Evolutionary conservation across 1,140 invertebrate genomes (phyloP).

Genomic region (Sycobia sp.): DNA sequence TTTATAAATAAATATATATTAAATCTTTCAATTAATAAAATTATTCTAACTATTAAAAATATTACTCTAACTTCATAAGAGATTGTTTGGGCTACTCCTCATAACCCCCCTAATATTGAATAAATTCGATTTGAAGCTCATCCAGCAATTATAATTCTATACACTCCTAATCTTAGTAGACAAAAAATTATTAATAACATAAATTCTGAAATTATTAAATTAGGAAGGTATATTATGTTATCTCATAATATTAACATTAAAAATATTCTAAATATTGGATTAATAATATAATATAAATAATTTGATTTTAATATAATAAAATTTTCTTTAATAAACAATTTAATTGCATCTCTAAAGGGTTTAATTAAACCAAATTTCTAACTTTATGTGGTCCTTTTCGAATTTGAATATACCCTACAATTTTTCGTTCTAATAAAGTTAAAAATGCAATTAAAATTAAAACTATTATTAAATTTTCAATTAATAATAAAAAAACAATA

Average conservation of each 20-base stretch:
- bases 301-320: conserved; percentile 62
- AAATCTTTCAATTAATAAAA: conserved; percentile 43
- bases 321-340: conserved; percentile 63
- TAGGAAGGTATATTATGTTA: background rate
- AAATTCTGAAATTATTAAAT: conserved; percentile 44
- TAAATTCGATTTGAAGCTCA: conserved; percentile 71
- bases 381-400: conserved; percentile 74
- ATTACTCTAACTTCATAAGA: conserved; percentile 70
- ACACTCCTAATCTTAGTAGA: conserved; percentile 65
- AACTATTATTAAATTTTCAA: conserved; percentile 62
- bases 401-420: conserved; percentile 68
- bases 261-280: conserved; percentile 8
- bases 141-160: conserved; percentile 64
- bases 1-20: conserved; percentile 49
- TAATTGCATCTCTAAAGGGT: conserved; percentile 71
- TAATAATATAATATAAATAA: conserved; percentile 59
- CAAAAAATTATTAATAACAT: conserved; percentile 63
- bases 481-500: conserved; percentile 41
- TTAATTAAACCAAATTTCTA: conserved; percentile 67
- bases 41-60: conserved; percentile 63
- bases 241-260: conserved; percentile 11
- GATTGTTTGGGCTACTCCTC: conserved; percentile 68
- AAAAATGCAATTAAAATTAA: conserved; percentile 70
- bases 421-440: conserved; percentile 71
- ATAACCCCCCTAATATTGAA: conserved; percentile 67